These are phyloP conservation scores for Megaceryle alcyon DNA, from an alignment of 2,797 vertebrate species.

Conservation along the genomic window DNA sequence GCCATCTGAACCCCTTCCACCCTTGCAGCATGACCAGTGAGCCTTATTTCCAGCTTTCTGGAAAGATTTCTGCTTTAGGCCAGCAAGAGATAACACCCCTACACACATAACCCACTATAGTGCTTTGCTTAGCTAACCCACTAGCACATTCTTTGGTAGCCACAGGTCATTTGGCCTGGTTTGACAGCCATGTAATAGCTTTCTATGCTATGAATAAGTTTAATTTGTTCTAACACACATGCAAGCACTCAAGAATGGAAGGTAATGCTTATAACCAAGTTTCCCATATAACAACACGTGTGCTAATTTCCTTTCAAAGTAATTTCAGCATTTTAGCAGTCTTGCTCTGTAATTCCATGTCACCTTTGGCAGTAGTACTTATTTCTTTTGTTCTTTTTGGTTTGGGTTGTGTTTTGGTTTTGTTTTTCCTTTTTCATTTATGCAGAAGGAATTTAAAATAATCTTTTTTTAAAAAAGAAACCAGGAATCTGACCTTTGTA, in stretches of 20 bases:
- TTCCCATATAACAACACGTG: not conserved
- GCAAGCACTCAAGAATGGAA: not conserved
- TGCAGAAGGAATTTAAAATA: not conserved
- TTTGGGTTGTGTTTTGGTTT: too few relatives aligned
- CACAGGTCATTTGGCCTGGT: not conserved
- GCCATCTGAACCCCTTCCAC: not conserved
- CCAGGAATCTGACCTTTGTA: not conserved
- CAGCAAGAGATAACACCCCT: not conserved
- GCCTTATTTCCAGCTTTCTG: accelerated
- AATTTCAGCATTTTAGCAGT: not conserved
- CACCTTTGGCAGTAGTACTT: not conserved
- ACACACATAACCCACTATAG: not conserved
- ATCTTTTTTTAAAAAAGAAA: not conserved
- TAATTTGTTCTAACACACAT: not conserved
- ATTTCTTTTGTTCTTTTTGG: not conserved
- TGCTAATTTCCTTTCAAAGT: not conserved
- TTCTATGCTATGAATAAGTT: not conserved
- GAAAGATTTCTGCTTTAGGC: too few relatives aligned
- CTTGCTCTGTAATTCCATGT: not conserved
- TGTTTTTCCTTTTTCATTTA: not conserved
- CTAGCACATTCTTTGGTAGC: not conserved
- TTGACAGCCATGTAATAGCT: not conserved
- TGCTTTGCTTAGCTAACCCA: not conserved
- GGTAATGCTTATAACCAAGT: not conserved
- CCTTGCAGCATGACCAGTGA: not conserved